These are phyloP conservation scores for Centroberyx gerrardi DNA, from an alignment of 2,797 vertebrate species.

Conservation along the genomic window DNA sequence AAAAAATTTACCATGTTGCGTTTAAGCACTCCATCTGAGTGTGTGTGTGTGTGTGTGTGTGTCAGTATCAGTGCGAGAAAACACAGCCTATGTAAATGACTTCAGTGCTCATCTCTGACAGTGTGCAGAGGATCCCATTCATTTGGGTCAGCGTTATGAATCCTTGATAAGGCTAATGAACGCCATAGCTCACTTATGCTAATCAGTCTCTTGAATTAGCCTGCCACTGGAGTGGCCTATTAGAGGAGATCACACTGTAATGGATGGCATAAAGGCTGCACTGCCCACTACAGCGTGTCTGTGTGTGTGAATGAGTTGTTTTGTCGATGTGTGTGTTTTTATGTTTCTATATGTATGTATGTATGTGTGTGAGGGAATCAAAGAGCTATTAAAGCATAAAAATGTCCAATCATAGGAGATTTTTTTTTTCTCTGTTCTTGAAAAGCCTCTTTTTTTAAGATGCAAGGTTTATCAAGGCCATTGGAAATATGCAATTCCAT, in stretches of 20 bases:
- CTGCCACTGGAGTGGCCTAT: conserved; percentile 56
- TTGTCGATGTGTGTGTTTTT: conserved; percentile 3
- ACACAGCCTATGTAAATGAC: conserved; percentile 32
- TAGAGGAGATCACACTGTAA: conserved; percentile 61
- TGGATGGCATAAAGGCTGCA: conserved; percentile 47
- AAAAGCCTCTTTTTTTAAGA: not conserved
- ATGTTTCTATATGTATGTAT: not conserved
- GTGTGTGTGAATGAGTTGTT: not conserved
- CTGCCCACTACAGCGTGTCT: conserved; percentile 16
- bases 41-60: conserved; percentile 10
- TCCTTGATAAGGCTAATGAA: conserved; percentile 70
- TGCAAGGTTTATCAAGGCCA: not conserved
- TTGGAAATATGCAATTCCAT: not conserved
- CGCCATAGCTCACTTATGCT: conserved; percentile 72
- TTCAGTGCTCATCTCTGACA: conserved; percentile 18
- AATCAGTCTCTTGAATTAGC: conserved; percentile 67
- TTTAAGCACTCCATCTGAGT: not conserved
- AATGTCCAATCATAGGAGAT: not conserved
- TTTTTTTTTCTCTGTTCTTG: not conserved
- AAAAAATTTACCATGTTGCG: not conserved
- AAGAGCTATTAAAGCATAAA: not conserved
- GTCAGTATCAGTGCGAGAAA: conserved; percentile 3
- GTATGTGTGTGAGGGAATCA: not conserved
- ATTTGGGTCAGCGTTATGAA: conserved; percentile 60
- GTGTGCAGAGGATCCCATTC: conserved; percentile 35